Evolutionary conservation across 2,888 invertebrate genomes (phyloP).

Genomic region (Sphinx pinastri): DNA sequence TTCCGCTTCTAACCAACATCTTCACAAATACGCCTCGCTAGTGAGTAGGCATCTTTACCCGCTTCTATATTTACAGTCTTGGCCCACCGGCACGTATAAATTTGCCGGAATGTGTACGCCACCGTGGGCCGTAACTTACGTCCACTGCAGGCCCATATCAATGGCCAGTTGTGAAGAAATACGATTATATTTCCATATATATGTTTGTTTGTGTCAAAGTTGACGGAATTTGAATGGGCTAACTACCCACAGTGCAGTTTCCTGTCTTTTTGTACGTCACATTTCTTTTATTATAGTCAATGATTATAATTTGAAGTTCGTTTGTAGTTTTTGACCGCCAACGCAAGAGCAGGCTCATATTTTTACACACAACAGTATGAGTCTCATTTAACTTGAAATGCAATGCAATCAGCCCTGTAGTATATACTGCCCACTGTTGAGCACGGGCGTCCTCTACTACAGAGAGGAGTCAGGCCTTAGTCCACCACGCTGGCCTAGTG

Average conservation of each 20-base stretch:
- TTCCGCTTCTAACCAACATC: too few species aligned
- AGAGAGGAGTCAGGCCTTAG: too few species aligned
- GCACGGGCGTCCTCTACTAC: too few species aligned
- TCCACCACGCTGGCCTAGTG: too few species aligned
- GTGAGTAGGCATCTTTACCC: not conserved
- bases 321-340: too few species aligned
- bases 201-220: not conserved
- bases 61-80: constrained; percentile 5
- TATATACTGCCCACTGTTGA: too few species aligned
- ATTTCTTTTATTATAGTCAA: not conserved
- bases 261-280: too few species aligned
- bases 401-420: too few species aligned
- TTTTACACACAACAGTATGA: too few species aligned
- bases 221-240: not conserved
- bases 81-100: not conserved
- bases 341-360: too few species aligned
- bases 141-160: not conserved
- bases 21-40: not conserved
- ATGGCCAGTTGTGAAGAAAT: not conserved
- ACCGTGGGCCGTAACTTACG: constrained; percentile 21
- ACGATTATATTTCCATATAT: not conserved
- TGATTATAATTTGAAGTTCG: not conserved
- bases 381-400: too few species aligned
- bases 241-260: not conserved
- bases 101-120: constrained; percentile 6